Conservation (phyloP, 2,113 vertebrate species). For the Percina caprodes region DNA sequence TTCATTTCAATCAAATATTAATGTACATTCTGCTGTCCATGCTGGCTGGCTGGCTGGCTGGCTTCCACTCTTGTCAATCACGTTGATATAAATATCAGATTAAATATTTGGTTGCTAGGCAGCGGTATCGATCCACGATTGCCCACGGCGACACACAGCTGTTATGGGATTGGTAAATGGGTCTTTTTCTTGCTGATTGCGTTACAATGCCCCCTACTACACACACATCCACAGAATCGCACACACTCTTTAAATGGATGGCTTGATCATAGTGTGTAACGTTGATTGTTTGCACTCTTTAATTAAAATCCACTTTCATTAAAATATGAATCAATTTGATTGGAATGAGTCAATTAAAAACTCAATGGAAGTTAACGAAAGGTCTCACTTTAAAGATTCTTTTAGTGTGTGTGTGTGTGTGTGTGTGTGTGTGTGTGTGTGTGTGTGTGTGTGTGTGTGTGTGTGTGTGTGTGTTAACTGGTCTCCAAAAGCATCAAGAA, state of each 20-base stretch:
- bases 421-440: neutral
- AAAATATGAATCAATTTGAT: constrained; percentile 54
- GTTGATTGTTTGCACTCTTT: constrained; percentile 49
- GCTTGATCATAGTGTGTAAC: neutral
- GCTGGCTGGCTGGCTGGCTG: constrained; percentile 12
- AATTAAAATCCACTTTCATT: constrained; percentile 61
- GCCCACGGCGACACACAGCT: constrained; percentile 40
- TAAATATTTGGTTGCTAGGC: constrained; percentile 54
- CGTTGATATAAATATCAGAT: constrained; percentile 60
- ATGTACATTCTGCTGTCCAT: constrained; percentile 47
- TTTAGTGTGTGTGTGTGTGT: neutral
- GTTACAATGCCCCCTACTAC: constrained; percentile 22
- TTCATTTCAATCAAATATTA: constrained; percentile 49
- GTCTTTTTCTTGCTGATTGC: constrained; percentile 39
- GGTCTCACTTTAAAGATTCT: constrained; percentile 10
- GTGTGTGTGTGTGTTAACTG: neutral
- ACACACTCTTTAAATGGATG: neutral
- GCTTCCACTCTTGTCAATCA: constrained; percentile 43
- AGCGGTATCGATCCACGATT: constrained; percentile 48
- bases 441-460: constrained; percentile 12
- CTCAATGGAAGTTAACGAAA: neutral
- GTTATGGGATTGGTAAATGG: constrained; percentile 28
- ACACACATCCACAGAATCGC: constrained; percentile 10
- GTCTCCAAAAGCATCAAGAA: neutral
- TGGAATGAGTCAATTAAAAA: constrained; percentile 43